Conservation (phyloP, 2,888 invertebrate species). For the Hirtodrosophila confusa region DNA sequence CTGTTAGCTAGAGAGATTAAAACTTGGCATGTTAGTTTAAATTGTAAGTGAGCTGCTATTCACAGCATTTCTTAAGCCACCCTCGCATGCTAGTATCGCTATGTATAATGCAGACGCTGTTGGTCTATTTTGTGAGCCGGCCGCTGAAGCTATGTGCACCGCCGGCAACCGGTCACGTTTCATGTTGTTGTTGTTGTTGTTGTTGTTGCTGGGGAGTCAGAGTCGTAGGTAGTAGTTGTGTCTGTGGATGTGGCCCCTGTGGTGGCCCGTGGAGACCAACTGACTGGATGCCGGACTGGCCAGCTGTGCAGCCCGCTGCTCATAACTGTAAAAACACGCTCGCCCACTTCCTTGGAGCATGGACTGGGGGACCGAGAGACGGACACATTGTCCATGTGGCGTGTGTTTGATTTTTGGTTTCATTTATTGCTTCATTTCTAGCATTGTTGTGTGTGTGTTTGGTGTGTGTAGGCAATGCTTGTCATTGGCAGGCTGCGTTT, state of each 20-base stretch:
- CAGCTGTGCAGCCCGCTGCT: conserved; percentile 68
- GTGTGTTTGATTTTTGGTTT: conserved; percentile 69
- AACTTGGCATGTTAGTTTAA: too few species aligned
- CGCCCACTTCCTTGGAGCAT: conserved; percentile 76
- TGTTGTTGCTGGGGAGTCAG: conserved; percentile 25
- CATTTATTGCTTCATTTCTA: conserved; percentile 55
- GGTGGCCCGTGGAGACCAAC: conserved; percentile 44
- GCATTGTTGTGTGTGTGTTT: conserved; percentile 42
- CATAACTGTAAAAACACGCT: conserved; percentile 80
- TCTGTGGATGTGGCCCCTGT: conserved; percentile 16
- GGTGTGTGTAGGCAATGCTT: conserved; percentile 37
- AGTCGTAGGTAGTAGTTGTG: conserved; percentile 17
- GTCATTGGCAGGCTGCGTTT: conserved; percentile 37
- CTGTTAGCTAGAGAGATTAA: too few species aligned
- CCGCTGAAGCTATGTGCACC: conserved; percentile 34
- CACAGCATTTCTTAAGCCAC: conserved; percentile 4
- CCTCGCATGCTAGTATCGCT: conserved; percentile 35
- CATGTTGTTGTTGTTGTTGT: conserved; percentile 23
- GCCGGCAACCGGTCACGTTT: conserved; percentile 78
- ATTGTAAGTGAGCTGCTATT: too few species aligned
- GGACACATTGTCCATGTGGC: conserved; percentile 52
- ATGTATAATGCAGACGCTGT: conserved; percentile 16
- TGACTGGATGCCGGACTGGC: conserved; percentile 41
- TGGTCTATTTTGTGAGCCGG: conserved; percentile 58
- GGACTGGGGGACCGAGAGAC: conserved; percentile 1